These are phyloP conservation scores for Isaurus tuberculatus DNA, from an alignment of 92 coral and sea anemone species.

Conservation along the genomic window DNA sequence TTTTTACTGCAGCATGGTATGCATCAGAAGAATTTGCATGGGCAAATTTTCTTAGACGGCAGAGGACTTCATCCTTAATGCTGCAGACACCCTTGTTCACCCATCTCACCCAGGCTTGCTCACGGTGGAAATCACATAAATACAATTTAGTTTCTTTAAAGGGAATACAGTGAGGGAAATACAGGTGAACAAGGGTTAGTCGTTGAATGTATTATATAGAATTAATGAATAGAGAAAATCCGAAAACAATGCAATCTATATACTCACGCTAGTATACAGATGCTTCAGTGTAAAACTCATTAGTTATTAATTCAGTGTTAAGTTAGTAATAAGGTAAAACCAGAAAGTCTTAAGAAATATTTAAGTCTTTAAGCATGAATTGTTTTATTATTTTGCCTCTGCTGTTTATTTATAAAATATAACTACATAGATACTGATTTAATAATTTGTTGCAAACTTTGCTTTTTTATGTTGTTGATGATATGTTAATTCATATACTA, in stretches of 20 bases:
- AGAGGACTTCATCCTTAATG: slow-evolving; percentile 35
- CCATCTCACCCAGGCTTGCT: slow-evolving; percentile 75
- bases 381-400: neutral
- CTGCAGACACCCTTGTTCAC: slow-evolving; percentile 35
- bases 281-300: neutral
- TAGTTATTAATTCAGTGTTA: neutral
- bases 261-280: neutral
- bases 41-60: slow-evolving; percentile 37
- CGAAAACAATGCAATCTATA: neutral
- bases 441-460: neutral
- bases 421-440: neutral
- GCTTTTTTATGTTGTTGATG: neutral
- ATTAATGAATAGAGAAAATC: neutral
- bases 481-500: neutral
- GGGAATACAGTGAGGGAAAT: neutral
- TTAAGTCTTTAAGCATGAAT: neutral
- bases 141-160: slow-evolving; percentile 3
- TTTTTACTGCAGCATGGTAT: slow-evolving; percentile 16
- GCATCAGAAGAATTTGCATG: neutral
- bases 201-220: neutral
- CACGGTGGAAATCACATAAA: no score
- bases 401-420: neutral
- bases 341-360: no score
- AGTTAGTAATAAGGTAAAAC: slow-evolving; percentile 4
- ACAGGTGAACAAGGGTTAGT: neutral